Percentiles rank a stretch among this genome's conserved stretches.
Evolutionary conservation across 2,888 invertebrate species (phyloP).

Genomic region (Podabrus alpinus): DNA sequence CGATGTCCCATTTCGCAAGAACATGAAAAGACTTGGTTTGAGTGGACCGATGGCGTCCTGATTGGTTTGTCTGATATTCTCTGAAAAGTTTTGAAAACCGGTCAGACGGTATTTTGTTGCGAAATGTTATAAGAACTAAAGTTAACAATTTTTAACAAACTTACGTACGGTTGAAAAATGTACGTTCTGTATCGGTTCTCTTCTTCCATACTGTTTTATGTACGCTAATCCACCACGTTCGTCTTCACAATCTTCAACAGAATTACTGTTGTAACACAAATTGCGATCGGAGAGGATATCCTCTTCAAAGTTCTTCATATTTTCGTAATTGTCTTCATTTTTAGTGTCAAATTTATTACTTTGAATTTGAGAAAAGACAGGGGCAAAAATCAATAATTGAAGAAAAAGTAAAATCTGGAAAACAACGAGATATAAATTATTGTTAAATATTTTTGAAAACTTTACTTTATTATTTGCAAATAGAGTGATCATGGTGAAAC

Average conservation of each 20-base stretch:
- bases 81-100: background rate
- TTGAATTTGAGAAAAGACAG: background rate
- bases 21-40: conserved; percentile 5
- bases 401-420: background rate
- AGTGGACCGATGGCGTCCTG: background rate
- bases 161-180: background rate
- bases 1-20: conserved; percentile 9
- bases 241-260: background rate
- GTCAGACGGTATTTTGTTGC: background rate
- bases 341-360: background rate
- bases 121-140: background rate
- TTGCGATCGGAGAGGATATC: background rate
- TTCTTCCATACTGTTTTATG: background rate
- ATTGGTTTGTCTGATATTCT: conserved; percentile 4
- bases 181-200: background rate
- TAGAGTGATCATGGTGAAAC: background rate
- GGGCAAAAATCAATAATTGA: background rate
- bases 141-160: background rate
- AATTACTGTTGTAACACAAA: background rate
- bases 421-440: background rate
- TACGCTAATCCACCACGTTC: background rate
- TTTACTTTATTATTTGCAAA: background rate
- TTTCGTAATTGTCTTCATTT: background rate
- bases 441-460: background rate
- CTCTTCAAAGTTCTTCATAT: background rate